Percentiles rank a stretch among this genome's conserved stretches.
Evolutionary conservation across 2,888 invertebrate genomes (phyloP).

Genomic region (Ferrisia virgata): DNA sequence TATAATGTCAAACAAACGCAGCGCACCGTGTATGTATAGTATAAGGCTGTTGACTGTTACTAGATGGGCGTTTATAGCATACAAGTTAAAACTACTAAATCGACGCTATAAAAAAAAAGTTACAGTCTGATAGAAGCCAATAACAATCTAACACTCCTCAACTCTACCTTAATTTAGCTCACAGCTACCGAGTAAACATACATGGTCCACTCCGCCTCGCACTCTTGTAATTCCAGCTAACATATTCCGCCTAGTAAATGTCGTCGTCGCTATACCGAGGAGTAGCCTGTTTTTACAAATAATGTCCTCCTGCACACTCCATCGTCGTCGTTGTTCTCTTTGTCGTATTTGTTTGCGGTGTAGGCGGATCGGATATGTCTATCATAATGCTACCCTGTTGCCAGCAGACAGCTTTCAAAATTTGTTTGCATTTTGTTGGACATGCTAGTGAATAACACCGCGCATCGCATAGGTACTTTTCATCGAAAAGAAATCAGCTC

Average conservation of each 20-base stretch:
- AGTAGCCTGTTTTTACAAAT: slow-evolving; percentile 32
- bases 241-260: slow-evolving; percentile 44
- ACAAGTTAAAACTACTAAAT: slow-evolving; percentile 3
- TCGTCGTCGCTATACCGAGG: slow-evolving; percentile 18
- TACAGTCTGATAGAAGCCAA: slow-evolving; percentile 38
- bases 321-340: not conserved
- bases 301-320: not conserved
- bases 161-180: slow-evolving; percentile 39
- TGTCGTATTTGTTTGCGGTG: slow-evolving; percentile 40
- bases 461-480: not conserved
- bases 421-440: slow-evolving; percentile 27
- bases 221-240: slow-evolving; percentile 33
- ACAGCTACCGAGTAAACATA: slow-evolving; percentile 30
- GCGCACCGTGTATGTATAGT: not conserved
- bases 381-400: slow-evolving; percentile 34
- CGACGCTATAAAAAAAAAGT: not conserved
- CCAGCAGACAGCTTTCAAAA: slow-evolving; percentile 36
- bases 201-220: slow-evolving; percentile 36
- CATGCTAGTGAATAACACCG: slow-evolving; percentile 23
- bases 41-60: slow-evolving; percentile 33
- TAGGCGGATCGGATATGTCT: slow-evolving; percentile 45
- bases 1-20: slow-evolving; percentile 37
- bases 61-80: not conserved
- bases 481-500: not conserved
- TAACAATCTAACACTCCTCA: slow-evolving; percentile 38